Evolutionary conservation across 2,113 vertebrate genomes (phyloP), one percentile per base, ranked within the genome.

Genomic region (Corydoras maculifer): DNA sequence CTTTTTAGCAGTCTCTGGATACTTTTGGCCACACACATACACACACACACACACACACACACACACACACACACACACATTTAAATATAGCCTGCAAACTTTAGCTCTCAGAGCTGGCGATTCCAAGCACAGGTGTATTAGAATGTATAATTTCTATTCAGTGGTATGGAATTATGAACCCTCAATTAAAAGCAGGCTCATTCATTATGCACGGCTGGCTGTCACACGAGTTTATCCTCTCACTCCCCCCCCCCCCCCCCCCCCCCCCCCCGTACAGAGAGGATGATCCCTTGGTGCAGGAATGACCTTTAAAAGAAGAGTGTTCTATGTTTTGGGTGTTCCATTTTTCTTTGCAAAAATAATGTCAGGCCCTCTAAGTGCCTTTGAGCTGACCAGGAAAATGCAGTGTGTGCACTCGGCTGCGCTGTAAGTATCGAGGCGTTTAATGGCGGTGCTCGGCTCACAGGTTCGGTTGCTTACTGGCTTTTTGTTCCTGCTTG

Each of bases 271-370:
- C 2, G 18, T 55, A 66, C 65, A 57, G 70, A 25, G 63, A 76
- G 58, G 64, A 48, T 60, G 69, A 75, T 74, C 75, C 32, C 55
- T 51, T 50, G 30, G 61, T 68, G 61, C 29, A 74, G 66, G 51
- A 69, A 51, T 78, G 73, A 78, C 79, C 76, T 79, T 81, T 79
- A 77, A 59, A 78, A 65, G 65, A 70, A 65, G 65, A 72, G 31
- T 14, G 53, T 61, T 48, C 54, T 58, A 6, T 30, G 73, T 11
- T 68, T 76, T 70, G 32, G 31, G 32, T 53, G 65, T 58, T 74
- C 58, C 55, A 30, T 58, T 76, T 68, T 64, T 58, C 61, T 61
- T 13, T 53, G 50, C 60, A 58, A 48, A 35, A 54, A 51, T 73
- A 68, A 70, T 76, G 55, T 66, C 31, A 48, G 49, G 15, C 3